These are phyloP conservation scores for Drosophila repleta DNA, from an alignment of 1,140 invertebrate genomes.

Conservation along the genomic window DNA sequence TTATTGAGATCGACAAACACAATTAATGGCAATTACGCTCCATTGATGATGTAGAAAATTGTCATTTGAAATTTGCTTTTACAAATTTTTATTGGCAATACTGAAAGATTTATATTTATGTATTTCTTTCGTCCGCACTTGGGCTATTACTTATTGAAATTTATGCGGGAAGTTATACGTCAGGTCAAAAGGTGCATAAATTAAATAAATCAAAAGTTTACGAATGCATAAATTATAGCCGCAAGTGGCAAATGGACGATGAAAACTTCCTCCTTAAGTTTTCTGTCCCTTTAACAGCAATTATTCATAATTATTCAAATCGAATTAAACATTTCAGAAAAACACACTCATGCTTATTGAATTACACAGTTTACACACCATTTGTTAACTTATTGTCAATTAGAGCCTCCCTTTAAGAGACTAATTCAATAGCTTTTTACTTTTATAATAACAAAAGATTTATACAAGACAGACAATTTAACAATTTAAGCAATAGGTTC, in stretches of 20 bases:
- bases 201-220: slow-evolving; percentile 41
- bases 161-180: slow-evolving; percentile 30
- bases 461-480: too few species aligned
- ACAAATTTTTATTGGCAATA: slow-evolving; percentile 21
- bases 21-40: slow-evolving; percentile 48
- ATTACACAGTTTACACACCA: background rate
- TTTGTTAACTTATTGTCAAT: background rate
- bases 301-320: slow-evolving; percentile 48
- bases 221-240: slow-evolving; percentile 37
- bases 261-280: slow-evolving; percentile 23
- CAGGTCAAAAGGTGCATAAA: slow-evolving; percentile 30
- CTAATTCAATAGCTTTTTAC: too few species aligned
- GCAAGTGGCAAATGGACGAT: slow-evolving; percentile 2
- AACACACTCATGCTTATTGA: background rate
- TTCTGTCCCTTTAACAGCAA: slow-evolving; percentile 10
- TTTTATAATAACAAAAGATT: too few species aligned
- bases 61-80: slow-evolving; percentile 29
- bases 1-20: slow-evolving; percentile 37
- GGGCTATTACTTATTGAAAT: slow-evolving; percentile 32
- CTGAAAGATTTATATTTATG: slow-evolving; percentile 27
- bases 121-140: slow-evolving; percentile 16
- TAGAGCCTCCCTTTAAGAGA: background rate
- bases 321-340: slow-evolving; percentile 10
- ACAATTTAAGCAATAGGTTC: too few species aligned
- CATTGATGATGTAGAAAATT: slow-evolving; percentile 49